A percentile compares a stretch with the other conserved stretches of the same genome.
Conservation (phyloP, 2,888 invertebrate genomes). For the Phalangium opilio region DNA sequence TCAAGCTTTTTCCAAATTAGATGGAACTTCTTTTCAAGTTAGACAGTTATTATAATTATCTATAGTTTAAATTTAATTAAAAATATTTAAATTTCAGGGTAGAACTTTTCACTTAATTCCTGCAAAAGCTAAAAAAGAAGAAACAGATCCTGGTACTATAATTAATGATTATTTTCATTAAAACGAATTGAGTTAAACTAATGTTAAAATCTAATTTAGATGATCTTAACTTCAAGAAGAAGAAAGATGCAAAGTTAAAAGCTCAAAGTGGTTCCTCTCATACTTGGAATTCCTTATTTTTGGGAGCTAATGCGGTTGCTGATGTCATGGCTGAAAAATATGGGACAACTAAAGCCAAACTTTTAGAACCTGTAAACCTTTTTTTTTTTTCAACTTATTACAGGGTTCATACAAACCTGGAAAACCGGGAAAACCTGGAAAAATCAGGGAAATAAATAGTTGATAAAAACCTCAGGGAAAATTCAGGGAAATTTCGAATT, state of each 20-base stretch:
- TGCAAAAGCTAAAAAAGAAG: slow-evolving; percentile 47
- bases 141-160: slow-evolving; percentile 9
- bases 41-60: not conserved
- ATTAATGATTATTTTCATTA: no score
- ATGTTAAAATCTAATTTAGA: slow-evolving; percentile 27
- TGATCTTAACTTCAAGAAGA: no score
- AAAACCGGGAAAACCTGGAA: no score
- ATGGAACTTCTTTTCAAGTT: slow-evolving; percentile 70
- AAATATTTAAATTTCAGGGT: slow-evolving; percentile 37
- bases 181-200: slow-evolving; percentile 9
- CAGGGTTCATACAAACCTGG: no score
- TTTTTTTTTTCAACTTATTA: no score
- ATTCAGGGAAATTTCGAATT: no score
- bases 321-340: slow-evolving; percentile 74
- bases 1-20: slow-evolving; percentile 67
- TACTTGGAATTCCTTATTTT: slow-evolving; percentile 92
- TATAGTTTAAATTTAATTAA: not conserved
- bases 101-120: slow-evolving; percentile 85
- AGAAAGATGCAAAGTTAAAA: no score
- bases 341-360: slow-evolving; percentile 64
- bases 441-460: no score
- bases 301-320: slow-evolving; percentile 83
- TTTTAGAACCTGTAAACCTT: slow-evolving; percentile 36
- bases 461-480: no score
- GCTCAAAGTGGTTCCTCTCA: slow-evolving; percentile 40